Percentiles rank a stretch among this genome's conserved stretches.
These are phyloP conservation scores for Catamblyrhynchus diadema DNA, from an alignment of 2,797 vertebrate species.

Conservation along the genomic window DNA sequence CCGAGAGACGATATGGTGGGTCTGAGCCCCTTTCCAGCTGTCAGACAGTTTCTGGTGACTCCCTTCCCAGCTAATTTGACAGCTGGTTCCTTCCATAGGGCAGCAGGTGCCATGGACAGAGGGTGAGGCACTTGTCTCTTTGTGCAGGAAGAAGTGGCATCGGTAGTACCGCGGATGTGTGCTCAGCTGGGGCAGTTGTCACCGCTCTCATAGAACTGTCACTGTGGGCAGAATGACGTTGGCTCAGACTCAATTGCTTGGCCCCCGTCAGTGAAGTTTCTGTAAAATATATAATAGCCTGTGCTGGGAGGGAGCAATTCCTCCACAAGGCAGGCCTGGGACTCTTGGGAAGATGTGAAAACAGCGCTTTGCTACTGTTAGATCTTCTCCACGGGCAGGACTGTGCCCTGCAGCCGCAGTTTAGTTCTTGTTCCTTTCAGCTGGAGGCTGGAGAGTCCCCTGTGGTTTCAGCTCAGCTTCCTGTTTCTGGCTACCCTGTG, in stretches of 20 bases:
- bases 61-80: background rate
- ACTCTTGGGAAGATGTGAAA: background rate
- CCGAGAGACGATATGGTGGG: background rate
- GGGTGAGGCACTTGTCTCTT: background rate
- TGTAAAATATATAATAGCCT: background rate
- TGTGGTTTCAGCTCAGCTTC: background rate
- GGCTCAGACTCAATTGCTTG: fast-evolving
- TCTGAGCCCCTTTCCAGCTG: background rate
- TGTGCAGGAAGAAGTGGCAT: background rate
- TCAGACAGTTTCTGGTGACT: background rate
- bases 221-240: fast-evolving
- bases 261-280: background rate
- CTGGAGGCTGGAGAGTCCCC: background rate
- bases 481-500: background rate
- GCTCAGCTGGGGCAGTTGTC: background rate
- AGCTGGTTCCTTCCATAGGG: background rate
- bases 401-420: background rate
- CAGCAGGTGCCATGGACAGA: background rate
- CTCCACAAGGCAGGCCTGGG: background rate
- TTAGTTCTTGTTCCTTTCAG: background rate
- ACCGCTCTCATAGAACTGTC: fast-evolving
- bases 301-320: background rate
- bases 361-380: background rate
- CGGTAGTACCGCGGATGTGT: background rate
- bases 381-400: background rate